These are phyloP conservation scores for Euphydryas editha DNA, from an alignment of 2,888 invertebrate genomes.

Conservation along the genomic window DNA sequence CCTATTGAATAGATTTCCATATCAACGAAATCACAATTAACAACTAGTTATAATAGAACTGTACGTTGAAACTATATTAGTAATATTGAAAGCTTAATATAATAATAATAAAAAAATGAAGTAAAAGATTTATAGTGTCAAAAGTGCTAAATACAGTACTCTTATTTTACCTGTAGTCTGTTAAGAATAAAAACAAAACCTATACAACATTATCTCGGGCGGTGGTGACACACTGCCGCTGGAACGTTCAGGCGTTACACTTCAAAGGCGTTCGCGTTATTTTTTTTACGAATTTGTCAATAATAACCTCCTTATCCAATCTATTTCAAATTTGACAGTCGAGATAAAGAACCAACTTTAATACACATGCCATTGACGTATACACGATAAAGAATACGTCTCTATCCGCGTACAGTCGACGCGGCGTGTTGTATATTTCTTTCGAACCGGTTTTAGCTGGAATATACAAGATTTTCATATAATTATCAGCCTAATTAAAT, in stretches of 20 bases:
- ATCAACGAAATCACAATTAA: too few relatives aligned
- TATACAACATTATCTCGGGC: not conserved
- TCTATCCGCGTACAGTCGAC: conserved; percentile 38
- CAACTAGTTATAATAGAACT: too few relatives aligned
- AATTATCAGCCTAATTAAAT: not conserved
- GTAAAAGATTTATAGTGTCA: too few relatives aligned
- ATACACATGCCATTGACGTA: conserved; percentile 52
- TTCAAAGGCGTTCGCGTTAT: conserved; percentile 24
- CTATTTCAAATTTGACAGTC: conserved; percentile 70
- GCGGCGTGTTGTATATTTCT: not conserved
- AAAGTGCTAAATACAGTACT: not conserved
- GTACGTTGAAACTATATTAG: too few relatives aligned
- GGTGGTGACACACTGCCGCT: conserved; percentile 9
- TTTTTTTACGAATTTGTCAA: conserved; percentile 43
- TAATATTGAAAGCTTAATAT: too few relatives aligned
- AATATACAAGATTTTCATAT: not conserved
- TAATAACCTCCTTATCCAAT: conserved; percentile 55
- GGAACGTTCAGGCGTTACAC: not conserved
- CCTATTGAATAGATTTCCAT: too few relatives aligned
- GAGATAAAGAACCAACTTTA: conserved; percentile 58
- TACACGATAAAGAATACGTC: conserved; percentile 51
- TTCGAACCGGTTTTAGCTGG: not conserved
- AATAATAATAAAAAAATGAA: too few relatives aligned
- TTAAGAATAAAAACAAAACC: not conserved
- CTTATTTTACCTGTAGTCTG: not conserved